Conservation (phyloP, 2,113 vertebrate genomes). For the Hippoglossus stenolepis region DNA sequence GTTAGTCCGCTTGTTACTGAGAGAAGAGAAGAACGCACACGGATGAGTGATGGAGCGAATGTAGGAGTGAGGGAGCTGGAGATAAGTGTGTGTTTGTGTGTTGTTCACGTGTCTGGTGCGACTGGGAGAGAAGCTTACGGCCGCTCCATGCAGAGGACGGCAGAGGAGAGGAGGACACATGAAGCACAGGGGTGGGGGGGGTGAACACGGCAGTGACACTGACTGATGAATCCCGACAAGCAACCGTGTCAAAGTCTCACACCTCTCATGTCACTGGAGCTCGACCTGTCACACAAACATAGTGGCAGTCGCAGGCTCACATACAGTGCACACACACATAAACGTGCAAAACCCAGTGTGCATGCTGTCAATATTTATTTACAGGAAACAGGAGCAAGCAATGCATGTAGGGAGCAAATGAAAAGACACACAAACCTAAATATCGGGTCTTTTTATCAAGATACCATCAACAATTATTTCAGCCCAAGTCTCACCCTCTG, state of each 20-base stretch:
- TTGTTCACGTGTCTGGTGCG: no score
- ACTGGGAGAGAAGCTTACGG: no score
- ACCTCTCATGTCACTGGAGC: slow-evolving; percentile 10
- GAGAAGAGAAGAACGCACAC: not conserved
- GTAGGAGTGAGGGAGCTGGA: not conserved
- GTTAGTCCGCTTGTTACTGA: slow-evolving; percentile 45
- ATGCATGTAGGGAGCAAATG: no score
- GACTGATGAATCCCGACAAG: slow-evolving; percentile 38
- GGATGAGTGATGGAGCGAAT: slow-evolving; percentile 14
- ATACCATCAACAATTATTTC: no score
- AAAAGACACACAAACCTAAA: no score
- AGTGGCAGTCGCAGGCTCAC: not conserved
- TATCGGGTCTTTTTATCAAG: no score
- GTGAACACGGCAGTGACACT: not conserved
- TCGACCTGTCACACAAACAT: not conserved
- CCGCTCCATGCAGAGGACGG: no score
- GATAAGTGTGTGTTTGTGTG: no score
- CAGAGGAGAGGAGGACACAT: no score
- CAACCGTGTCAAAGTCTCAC: slow-evolving; percentile 11
- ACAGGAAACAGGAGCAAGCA: not conserved
- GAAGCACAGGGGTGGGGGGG: not conserved
- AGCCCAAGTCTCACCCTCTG: no score
- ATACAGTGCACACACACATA: slow-evolving; percentile 3
- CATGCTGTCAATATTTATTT: not conserved
- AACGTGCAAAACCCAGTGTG: not conserved